Evolutionary conservation across 2,797 vertebrate genomes (phyloP).

Genomic region (Halcyon leucocephala): DNA sequence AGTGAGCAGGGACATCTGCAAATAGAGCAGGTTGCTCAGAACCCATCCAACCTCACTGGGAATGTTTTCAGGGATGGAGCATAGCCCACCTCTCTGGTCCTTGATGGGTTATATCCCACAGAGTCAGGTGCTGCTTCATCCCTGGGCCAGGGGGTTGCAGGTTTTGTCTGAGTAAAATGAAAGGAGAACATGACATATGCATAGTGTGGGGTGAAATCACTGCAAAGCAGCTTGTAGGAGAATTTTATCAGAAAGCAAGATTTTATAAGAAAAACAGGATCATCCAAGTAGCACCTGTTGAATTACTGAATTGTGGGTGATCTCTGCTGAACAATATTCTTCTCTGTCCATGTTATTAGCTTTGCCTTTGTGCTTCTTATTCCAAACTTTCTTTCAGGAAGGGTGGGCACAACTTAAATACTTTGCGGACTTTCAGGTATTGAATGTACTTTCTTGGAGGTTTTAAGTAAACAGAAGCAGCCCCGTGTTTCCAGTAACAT

Average conservation of each 20-base stretch:
- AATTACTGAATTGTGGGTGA: background rate
- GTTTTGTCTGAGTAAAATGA: background rate
- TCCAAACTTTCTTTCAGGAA: background rate
- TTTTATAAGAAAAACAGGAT: background rate
- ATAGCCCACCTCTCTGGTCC: background rate
- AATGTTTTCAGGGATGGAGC: background rate
- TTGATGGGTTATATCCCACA: background rate
- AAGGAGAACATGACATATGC: background rate
- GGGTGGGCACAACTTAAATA: background rate
- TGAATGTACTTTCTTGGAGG: background rate
- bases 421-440: background rate
- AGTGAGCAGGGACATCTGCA: background rate
- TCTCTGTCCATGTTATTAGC: background rate
- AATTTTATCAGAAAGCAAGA: background rate
- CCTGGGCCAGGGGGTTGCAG: background rate
- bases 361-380: background rate
- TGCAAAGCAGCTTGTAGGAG: background rate
- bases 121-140: background rate
- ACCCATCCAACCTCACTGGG: rapidly evolving
- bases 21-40: background rate
- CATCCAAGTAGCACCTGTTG: background rate
- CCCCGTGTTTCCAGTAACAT: background rate
- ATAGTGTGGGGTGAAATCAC: background rate
- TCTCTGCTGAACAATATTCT: background rate
- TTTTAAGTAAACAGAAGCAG: background rate